phyloP scores from a whole-genome alignment of 2,797 vertebrate species.

The Discoglossus pictus region DNA sequence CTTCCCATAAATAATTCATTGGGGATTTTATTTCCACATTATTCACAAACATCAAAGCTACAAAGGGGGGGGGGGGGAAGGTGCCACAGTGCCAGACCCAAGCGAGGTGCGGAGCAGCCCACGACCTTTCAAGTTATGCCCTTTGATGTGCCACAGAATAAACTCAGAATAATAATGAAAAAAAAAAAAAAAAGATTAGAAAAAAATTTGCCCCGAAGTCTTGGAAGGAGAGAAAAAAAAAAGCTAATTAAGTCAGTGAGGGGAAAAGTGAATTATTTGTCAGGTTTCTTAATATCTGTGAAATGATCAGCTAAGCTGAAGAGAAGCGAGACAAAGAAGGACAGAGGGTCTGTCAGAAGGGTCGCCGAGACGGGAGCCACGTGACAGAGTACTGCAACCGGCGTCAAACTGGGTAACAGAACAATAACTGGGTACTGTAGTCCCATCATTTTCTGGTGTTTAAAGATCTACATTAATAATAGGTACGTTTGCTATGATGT shows the following conservation, averaged over 20 bases:
- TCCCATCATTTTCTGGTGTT: too few relatives aligned
- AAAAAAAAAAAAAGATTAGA: slow-evolving; percentile 15
- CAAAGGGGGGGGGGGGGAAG: neutral
- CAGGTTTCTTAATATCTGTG: neutral
- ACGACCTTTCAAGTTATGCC: slow-evolving; percentile 54
- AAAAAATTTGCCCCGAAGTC: slow-evolving; percentile 54
- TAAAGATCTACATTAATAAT: too few relatives aligned
- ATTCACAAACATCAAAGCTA: slow-evolving; percentile 39
- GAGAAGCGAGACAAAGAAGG: too few relatives aligned
- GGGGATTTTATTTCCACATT: slow-evolving; percentile 27
- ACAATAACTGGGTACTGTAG: too few relatives aligned
- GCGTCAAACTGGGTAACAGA: too few relatives aligned
- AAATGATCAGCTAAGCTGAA: too few relatives aligned
- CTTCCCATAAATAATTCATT: slow-evolving; percentile 30
- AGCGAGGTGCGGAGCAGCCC: slow-evolving; percentile 4
- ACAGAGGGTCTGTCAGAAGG: too few relatives aligned
- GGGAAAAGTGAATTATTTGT: slow-evolving; percentile 7
- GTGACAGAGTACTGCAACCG: too few relatives aligned
- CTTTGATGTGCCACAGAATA: slow-evolving; percentile 59
- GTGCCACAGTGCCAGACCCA: slow-evolving; percentile 15
- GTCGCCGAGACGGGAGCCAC: too few relatives aligned
- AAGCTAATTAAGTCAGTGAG: slow-evolving; percentile 49
- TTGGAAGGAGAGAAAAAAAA: slow-evolving; percentile 41
- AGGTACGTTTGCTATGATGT: too few relatives aligned
- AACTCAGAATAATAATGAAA: slow-evolving; percentile 14